Base-by-base conservation (phyloP, 2,888 invertebrate genomes). In the Scelioninae gen. 2 region DNA sequence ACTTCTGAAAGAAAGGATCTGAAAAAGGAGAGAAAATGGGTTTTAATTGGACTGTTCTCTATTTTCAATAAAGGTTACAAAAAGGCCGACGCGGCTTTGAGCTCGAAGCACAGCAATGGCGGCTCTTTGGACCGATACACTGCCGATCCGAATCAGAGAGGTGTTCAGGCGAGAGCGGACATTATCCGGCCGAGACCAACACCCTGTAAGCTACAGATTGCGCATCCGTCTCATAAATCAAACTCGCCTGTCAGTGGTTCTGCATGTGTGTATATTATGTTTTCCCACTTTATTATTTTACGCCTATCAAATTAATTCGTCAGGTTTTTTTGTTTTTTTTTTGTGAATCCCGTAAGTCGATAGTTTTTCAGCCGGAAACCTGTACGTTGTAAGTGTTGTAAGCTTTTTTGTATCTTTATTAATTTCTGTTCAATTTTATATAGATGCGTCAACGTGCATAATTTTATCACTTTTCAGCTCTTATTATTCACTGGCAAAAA, bases 111-210 rank as follows among this genome's bases (percentile, higher is more conserved):
- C 78, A 87, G 86, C 77, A 89, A 89, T 81, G 86, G 87, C 41
- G 86, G 86, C 46, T 86, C 86, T 37, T 85, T 87, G 79, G 90
- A 93, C 71, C 89, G 94, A 76, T 94, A 94, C 84, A 92, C 93
- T 0, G 92, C 93, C 67, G 94, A 94, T 87, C 94, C 93, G 16
- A 93, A 93, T 88, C 92, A 92, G 79, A 89, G 92, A 83, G 88
- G 89, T 84, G 88, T 88, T 86, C 88, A 88, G 87, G 88, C 91
- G 45, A 90, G 92, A 33, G 93, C 91, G 39, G 94, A 94, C 85
- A 92, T 94, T 80, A 94, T 94, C 81, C 89, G 94, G 79, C 91
- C 93, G 61, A 89, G 90, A 79, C 90, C 89, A 76, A 91, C 91
- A 77, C 90, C 91, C 78, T 89, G 90, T 90, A 87, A 89, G 90